Percentiles rank a stretch among this genome's conserved stretches.
Conservation (phyloP, 2,113 vertebrate genomes). For the Ibidorhyncha struthersii region DNA sequence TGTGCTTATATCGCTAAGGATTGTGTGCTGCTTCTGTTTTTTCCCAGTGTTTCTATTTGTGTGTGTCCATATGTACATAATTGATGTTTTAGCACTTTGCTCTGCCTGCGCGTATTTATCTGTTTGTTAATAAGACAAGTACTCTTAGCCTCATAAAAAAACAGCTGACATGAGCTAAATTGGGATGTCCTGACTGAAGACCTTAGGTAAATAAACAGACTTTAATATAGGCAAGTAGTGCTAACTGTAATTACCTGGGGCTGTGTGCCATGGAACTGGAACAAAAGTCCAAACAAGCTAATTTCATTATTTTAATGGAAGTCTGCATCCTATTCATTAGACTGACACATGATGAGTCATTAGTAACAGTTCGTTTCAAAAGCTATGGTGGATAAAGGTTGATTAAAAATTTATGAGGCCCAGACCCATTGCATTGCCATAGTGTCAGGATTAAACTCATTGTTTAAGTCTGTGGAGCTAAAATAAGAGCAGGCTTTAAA, state of each 20-base stretch:
- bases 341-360: conserved; percentile 76
- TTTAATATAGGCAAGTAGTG: conserved; percentile 49
- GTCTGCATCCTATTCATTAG: conserved; percentile 75
- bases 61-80: neutral
- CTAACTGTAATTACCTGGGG: conserved; percentile 68
- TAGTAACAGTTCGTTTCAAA: conserved; percentile 79
- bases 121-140: conserved; percentile 60
- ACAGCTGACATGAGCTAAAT: conserved; percentile 57
- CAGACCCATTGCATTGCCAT: conserved; percentile 2
- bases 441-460: neutral
- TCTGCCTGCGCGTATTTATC: conserved; percentile 24
- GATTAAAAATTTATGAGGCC: conserved; percentile 77
- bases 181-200: conserved; percentile 59
- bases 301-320: conserved; percentile 80
- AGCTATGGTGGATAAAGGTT: conserved; percentile 72
- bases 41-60: neutral
- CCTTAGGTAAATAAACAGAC: conserved; percentile 72
- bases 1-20: neutral
- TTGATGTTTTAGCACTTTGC: conserved; percentile 23
- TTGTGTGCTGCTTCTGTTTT: neutral
- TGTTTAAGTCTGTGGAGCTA: neutral
- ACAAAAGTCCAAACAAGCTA: conserved; percentile 71
- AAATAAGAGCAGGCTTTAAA: conserved; percentile 24
- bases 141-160: conserved; percentile 54
- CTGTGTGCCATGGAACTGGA: conserved; percentile 59